These are phyloP conservation scores for Acronicta leporina DNA, from an alignment of 2,888 invertebrate species.

Conservation along the genomic window DNA sequence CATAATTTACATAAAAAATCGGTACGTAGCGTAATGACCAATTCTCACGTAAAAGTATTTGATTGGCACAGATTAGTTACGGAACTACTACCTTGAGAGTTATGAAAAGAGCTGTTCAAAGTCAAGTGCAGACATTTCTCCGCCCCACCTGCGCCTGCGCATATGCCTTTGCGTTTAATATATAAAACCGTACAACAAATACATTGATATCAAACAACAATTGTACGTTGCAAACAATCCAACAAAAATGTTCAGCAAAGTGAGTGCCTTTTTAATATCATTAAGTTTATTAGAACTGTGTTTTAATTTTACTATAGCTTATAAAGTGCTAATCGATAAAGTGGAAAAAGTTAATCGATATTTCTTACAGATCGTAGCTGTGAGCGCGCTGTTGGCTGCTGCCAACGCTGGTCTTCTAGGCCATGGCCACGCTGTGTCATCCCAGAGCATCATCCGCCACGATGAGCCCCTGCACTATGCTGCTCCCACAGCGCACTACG, in stretches of 20 bases:
- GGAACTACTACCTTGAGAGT: conserved; percentile 32
- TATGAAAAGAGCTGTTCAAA: conserved; percentile 37
- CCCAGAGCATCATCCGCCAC: conserved; percentile 48
- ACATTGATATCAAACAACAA: conserved; percentile 60
- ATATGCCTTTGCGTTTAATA: conserved; percentile 35
- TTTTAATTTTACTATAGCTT: too few species aligned
- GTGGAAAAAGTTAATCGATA: conserved; percentile 35
- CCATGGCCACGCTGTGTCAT: conserved; percentile 43
- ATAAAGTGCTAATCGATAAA: conserved; percentile 42
- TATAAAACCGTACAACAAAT: conserved; percentile 55
- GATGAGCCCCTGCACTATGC: conserved; percentile 56
- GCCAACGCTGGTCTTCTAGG: conserved; percentile 64
- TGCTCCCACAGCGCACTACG: conserved; percentile 60
- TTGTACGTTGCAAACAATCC: conserved; percentile 45
- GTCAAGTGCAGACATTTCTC: conserved; percentile 52
- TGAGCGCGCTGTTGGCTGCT: conserved; percentile 61
- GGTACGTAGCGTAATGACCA: background rate
- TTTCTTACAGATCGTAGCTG: conserved; percentile 23
- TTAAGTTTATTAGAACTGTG: too few species aligned
- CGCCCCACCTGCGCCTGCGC: conserved; percentile 55
- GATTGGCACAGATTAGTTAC: too few species aligned
- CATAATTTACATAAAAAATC: too few species aligned
- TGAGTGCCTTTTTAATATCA: conserved; percentile 25
- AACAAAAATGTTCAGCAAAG: conserved; percentile 66
- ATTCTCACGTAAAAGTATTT: background rate